Percentiles rank a stretch among this genome's conserved stretches.
Evolutionary conservation across 2,888 invertebrate species (phyloP).

Genomic region (Pristionchus maxplancki): DNA sequence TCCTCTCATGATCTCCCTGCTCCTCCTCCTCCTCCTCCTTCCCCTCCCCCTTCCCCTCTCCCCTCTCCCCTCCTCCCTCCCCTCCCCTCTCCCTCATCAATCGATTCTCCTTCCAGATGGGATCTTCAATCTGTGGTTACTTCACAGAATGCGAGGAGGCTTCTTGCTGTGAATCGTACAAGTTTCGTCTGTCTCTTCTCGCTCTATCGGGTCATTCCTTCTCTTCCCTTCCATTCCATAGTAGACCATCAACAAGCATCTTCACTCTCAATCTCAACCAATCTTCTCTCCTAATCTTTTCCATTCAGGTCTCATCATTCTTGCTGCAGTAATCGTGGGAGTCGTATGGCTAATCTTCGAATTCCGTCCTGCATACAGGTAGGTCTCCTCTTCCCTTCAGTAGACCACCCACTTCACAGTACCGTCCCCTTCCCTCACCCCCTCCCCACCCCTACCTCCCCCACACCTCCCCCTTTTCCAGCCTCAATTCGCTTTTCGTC

Average conservation of each 20-base stretch:
- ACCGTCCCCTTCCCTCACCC: not conserved
- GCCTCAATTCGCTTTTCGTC: slow-evolving; percentile 10
- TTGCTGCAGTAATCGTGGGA: slow-evolving; percentile 50
- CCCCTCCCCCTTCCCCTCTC: not conserved
- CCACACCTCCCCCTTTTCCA: not conserved
- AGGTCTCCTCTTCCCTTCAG: not conserved
- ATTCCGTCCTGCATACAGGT: slow-evolving; percentile 53
- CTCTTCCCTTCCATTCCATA: not conserved
- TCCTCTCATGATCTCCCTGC: slow-evolving; percentile 50
- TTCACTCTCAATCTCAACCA: not conserved
- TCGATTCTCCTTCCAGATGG: not conserved
- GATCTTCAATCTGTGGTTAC: slow-evolving; percentile 40
- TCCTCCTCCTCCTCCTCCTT: too few species aligned
- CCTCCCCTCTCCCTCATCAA: not conserved
- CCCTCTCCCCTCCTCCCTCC: not conserved
- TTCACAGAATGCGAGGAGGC: slow-evolving; percentile 51
- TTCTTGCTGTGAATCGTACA: slow-evolving; percentile 50
- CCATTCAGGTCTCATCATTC: slow-evolving; percentile 39
- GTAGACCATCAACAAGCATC: not conserved
- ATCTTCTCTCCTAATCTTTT: not conserved
- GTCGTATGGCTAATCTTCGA: slow-evolving; percentile 52
- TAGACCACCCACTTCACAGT: not conserved
- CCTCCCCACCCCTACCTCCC: not conserved
- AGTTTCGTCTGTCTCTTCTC: slow-evolving; percentile 46
- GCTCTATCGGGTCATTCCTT: slow-evolving; percentile 39